These are phyloP conservation scores for Temnothorax ravouxi DNA, from an alignment of 2,888 invertebrate species.

Conservation along the genomic window DNA sequence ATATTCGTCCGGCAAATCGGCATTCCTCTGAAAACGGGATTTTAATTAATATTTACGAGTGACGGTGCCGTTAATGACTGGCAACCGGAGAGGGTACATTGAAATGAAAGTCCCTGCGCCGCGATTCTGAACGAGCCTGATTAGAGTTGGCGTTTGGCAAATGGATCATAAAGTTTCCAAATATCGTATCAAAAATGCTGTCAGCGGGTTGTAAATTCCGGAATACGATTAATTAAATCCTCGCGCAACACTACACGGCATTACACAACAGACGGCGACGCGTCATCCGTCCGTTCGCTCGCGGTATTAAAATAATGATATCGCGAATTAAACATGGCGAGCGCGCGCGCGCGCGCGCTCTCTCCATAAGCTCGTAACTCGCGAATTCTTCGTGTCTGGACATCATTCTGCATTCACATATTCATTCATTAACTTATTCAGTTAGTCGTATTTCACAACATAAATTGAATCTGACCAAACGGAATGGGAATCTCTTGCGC, in stretches of 20 bases:
- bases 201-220: conserved; percentile 54
- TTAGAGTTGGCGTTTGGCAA: conserved; percentile 60
- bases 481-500: neutral
- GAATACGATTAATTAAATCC: conserved; percentile 61
- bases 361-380: conserved; percentile 38
- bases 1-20: conserved; percentile 40
- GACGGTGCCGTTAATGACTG: conserved; percentile 58
- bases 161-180: conserved; percentile 58
- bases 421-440: conserved; percentile 19
- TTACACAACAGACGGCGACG: conserved; percentile 37
- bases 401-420: conserved; percentile 24
- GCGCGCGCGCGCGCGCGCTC: conserved; percentile 16
- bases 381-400: conserved; percentile 10
- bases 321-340: conserved; percentile 49
- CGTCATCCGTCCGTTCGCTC: conserved; percentile 25
- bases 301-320: conserved; percentile 51
- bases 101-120: conserved; percentile 30
- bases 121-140: conserved; percentile 48
- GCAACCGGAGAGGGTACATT: conserved; percentile 58
- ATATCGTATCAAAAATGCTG: conserved; percentile 54
- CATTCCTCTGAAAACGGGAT: conserved; percentile 53
- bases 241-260: conserved; percentile 24
- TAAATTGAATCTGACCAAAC: conserved; percentile 6
- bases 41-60: conserved; percentile 66
- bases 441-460: conserved; percentile 13